Percentiles rank a stretch among this genome's conserved stretches.
Conservation (phyloP, 2,888 invertebrate species). For the Pardosa pseudoannulata region DNA sequence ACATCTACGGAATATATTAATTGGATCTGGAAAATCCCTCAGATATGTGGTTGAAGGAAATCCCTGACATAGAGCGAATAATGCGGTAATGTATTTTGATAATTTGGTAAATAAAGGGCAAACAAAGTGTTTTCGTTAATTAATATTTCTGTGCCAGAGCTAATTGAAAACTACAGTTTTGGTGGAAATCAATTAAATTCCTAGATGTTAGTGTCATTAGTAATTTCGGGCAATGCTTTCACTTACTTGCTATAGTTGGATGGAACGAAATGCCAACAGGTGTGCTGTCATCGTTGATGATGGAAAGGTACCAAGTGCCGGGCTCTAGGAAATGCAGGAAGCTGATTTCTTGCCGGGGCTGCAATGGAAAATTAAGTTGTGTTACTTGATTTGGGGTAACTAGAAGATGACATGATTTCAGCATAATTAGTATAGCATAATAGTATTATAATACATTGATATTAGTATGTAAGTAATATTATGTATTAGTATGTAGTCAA, state of each 20-base stretch:
- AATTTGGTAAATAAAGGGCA: not conserved
- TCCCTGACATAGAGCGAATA: not conserved
- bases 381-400: too few relatives aligned
- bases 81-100: not conserved
- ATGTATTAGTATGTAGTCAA: too few relatives aligned
- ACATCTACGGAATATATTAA: not conserved
- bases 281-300: slow-evolving; percentile 88
- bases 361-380: slow-evolving; percentile 21
- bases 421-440: too few relatives aligned
- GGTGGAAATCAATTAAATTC: not conserved
- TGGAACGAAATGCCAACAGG: slow-evolving; percentile 64
- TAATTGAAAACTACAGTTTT: not conserved
- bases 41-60: not conserved
- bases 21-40: not conserved
- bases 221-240: too few relatives aligned
- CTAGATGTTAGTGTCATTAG: not conserved
- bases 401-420: too few relatives aligned
- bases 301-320: slow-evolving; percentile 96
- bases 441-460: too few relatives aligned
- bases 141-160: not conserved
- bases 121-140: not conserved
- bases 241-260: slow-evolving; percentile 70
- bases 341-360: slow-evolving; percentile 79
- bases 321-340: slow-evolving; percentile 96
- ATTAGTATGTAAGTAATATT: too few relatives aligned